Evolutionary conservation across 2,888 invertebrate genomes (phyloP).

Genomic region (Synergus gifuensis): DNA sequence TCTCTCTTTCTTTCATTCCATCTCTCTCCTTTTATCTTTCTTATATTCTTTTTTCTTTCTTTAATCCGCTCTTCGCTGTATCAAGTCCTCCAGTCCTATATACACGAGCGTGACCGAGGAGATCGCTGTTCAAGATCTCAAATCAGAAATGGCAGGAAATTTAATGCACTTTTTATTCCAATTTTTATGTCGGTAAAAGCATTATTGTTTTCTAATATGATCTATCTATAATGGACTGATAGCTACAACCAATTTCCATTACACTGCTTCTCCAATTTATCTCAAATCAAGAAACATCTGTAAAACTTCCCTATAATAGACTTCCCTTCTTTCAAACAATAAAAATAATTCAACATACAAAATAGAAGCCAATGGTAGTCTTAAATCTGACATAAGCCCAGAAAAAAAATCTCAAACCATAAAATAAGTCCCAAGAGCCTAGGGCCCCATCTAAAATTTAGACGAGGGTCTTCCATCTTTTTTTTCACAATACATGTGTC

Average conservation of each 20-base stretch:
- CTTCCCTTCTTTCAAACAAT: neutral
- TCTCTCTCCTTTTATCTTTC: slow-evolving; percentile 28
- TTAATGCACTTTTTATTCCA: neutral
- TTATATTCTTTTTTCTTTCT: slow-evolving; percentile 9
- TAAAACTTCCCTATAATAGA: neutral
- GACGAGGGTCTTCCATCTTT: neutral
- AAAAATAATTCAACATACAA: neutral
- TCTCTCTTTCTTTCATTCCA: neutral
- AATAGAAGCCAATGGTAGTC: neutral
- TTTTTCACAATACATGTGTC: slow-evolving; percentile 6
- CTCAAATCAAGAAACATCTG: neutral
- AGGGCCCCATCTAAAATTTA: neutral
- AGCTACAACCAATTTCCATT: too few relatives aligned
- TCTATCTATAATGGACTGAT: too few relatives aligned
- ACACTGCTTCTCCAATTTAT: too few relatives aligned
- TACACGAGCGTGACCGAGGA: slow-evolving; percentile 1
- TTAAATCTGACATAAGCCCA: neutral
- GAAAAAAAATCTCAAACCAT: neutral
- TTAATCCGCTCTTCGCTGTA: slow-evolving; percentile 11
- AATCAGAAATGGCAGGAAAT: neutral
- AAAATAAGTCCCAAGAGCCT: neutral
- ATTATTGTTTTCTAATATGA: neutral
- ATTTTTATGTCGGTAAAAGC: neutral
- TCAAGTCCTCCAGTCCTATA: slow-evolving; percentile 5
- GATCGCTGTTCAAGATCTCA: slow-evolving; percentile 3